A percentile compares a stretch with the other conserved stretches of the same genome.
Conservation (phyloP, 2,797 vertebrate genomes). For the Sebastes minor region DNA sequence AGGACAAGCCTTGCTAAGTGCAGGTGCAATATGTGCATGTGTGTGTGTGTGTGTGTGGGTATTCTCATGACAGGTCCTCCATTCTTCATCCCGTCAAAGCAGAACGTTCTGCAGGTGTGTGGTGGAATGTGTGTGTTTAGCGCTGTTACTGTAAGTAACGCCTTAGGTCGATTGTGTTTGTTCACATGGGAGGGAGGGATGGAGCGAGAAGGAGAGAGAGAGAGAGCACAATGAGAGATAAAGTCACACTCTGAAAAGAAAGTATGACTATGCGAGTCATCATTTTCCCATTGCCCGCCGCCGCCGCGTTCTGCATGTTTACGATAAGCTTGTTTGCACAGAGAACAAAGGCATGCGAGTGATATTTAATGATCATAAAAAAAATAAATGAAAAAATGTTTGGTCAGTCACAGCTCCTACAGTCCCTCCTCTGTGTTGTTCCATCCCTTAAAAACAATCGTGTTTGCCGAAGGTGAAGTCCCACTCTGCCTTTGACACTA, state of each 20-base stretch:
- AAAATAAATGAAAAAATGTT: constrained; percentile 32
- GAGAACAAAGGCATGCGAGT: constrained; percentile 49
- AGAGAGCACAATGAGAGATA: constrained; percentile 34
- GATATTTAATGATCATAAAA: constrained; percentile 49
- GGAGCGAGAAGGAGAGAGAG: not conserved
- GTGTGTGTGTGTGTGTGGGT: not conserved
- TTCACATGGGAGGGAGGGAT: constrained; percentile 46
- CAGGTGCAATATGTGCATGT: constrained; percentile 28
- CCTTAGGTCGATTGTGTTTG: constrained; percentile 44
- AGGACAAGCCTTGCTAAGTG: constrained; percentile 2
- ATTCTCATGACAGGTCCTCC: constrained; percentile 31
- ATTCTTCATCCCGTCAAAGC: constrained; percentile 45
- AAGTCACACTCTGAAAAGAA: constrained; percentile 41
- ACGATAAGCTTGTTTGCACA: constrained; percentile 62
- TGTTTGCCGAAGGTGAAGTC: constrained; percentile 72
- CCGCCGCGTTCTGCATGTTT: constrained; percentile 32
- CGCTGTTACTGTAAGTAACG: constrained; percentile 23
- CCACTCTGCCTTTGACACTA: constrained; percentile 23
- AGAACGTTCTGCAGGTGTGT: constrained; percentile 57
- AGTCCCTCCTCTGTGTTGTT: constrained; percentile 27
- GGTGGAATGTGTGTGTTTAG: constrained; percentile 51
- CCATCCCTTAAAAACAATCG: constrained; percentile 46
- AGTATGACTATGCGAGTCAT: constrained; percentile 39
- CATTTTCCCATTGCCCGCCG: constrained; percentile 44
- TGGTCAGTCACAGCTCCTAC: constrained; percentile 31